Conservation (phyloP, 1,140 invertebrate genomes). For the Drosophila nebulosa region DNA sequence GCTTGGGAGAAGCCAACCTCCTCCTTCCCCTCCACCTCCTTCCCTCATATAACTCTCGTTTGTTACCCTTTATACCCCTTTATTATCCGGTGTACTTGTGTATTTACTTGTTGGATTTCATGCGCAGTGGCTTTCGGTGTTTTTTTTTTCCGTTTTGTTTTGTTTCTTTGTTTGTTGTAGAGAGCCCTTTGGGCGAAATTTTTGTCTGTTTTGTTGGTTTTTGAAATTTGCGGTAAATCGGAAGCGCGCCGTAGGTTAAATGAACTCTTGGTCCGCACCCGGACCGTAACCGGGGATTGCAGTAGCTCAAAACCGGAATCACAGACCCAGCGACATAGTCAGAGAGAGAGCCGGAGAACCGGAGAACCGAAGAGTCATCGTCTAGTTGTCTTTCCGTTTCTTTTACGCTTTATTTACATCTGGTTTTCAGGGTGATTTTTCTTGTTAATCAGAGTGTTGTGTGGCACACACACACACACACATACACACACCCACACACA, state of each 20-base stretch:
- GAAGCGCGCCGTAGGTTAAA: slow-evolving; percentile 77
- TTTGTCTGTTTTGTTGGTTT: slow-evolving; percentile 75
- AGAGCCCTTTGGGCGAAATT: slow-evolving; percentile 65
- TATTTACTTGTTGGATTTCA: slow-evolving; percentile 61
- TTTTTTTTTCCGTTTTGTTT: slow-evolving; percentile 32
- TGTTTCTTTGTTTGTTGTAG: slow-evolving; percentile 51
- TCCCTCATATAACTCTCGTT: slow-evolving; percentile 4
- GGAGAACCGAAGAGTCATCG: slow-evolving; percentile 40
- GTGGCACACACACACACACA: neutral
- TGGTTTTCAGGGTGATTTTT: slow-evolving; percentile 34
- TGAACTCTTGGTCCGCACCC: slow-evolving; percentile 47
- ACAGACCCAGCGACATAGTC: slow-evolving; percentile 5
- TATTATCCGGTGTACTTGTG: slow-evolving; percentile 33
- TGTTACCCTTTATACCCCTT: slow-evolving; percentile 41
- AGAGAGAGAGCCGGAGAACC: slow-evolving; percentile 12
- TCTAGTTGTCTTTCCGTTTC: slow-evolving; percentile 72
- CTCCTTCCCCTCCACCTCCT: slow-evolving; percentile 1
- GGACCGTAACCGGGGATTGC: slow-evolving; percentile 4
- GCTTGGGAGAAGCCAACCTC: too few species aligned
- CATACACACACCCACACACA: too few species aligned
- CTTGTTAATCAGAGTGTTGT: slow-evolving; percentile 27
- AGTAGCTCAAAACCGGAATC: neutral
- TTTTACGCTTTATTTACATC: slow-evolving; percentile 64
- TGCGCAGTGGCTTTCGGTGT: neutral
- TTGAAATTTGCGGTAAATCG: slow-evolving; percentile 76